Base-by-base conservation (phyloP, 2,113 vertebrate genomes). In the Egretta garzetta region DNA sequence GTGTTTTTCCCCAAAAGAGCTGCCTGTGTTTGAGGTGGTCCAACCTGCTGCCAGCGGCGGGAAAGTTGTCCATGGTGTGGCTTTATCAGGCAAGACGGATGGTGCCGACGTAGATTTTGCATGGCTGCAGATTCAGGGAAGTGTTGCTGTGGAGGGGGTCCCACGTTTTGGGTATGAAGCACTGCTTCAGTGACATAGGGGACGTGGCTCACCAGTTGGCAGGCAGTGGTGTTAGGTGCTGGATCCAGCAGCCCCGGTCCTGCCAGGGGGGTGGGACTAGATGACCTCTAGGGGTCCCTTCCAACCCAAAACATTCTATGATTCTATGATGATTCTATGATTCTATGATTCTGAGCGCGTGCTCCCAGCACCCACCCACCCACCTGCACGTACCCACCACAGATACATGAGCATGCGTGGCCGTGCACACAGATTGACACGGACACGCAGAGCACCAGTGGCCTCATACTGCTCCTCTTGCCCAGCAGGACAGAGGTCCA, bases 351-450 rank as follows among this genome's bases (percentile, higher is more conserved):
- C n/a, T n/a, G n/a, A n/a, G n/a, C n/a, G n/a, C n/a, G n/a, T n/a
- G 6, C 10, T 86, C n/a, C 20, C 39, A n/a, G n/a, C 43, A 32
- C 27, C 7, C 26, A 8, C 45, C 13, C 32, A 9, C 14, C 37
- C 12, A 8, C 0, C 15, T 7, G 27, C 10, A 4, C 0, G 0
- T 12, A 2, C 4, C 9, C 26, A 35, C 60, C 60, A 52, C 5
- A 18, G 1, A 15, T 3, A 16, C 4, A 10, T 1, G 0, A 4
- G 33, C 37, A 60, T 28, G 12, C 9, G 8, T 4, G 17, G 28
- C 14, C 6, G 26, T 12, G 1, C 23, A 33, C 13, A 4, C 15
- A 59, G 24, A 14, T 19, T 1, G 4, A 15, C 58, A 71, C 13
- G 33, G 49, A 33, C 24, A 37, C 47, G 10, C 5, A 12, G 33